Evolutionary conservation across 2,113 vertebrate species (phyloP), one percentile per base, ranked within the genome.

Genomic region (Megaptera novaeangliae): DNA sequence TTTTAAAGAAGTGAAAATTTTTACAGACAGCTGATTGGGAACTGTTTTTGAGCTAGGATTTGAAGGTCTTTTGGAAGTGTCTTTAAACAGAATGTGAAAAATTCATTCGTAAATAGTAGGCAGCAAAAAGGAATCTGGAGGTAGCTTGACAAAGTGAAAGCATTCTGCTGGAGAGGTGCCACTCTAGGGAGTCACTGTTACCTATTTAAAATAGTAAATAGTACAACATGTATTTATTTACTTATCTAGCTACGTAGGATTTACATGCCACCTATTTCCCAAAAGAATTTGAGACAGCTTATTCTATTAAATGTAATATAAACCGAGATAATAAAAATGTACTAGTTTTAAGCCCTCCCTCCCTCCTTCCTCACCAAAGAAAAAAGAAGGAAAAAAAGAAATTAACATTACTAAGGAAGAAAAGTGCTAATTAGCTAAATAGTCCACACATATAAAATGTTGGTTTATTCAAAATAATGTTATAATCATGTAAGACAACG

Each of bases 1-100:
- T 95, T 96, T 95, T 77, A 66, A 96, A 93, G 52, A 95, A 68
- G 46, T 82, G n/a, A 93, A 44, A n/a, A 44, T 95, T 90, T 97
- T 97, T 23, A 92, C 18, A 78, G 20, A 14, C 6, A 84, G 8
- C 57, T 80, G 23, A 49, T 80, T 95, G 74, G 63, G 15, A 95
- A 87, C 55, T 86, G 8, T 86, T 92, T 93, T 95, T 95, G 83
- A 96, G 13, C 39, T 94, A 72, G n/a, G 39, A 71, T 92, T 96
- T 95, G 61, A 77, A 9, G 9, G 55, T 91, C n/a, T 85, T 81
- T 89, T 59, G 23, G 34, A 75, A 72, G 17, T 66, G 11, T 84
- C 39, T 93, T 93, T 55, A 81, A 85, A 71, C 23, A 94, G 44
- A 88, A 87, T 82, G 14, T 88, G n/a, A 88, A 94, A 83, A 46